phyloP scores from a whole-genome alignment of 2,113 vertebrate genomes.

The Eulemur macaco region DNA sequence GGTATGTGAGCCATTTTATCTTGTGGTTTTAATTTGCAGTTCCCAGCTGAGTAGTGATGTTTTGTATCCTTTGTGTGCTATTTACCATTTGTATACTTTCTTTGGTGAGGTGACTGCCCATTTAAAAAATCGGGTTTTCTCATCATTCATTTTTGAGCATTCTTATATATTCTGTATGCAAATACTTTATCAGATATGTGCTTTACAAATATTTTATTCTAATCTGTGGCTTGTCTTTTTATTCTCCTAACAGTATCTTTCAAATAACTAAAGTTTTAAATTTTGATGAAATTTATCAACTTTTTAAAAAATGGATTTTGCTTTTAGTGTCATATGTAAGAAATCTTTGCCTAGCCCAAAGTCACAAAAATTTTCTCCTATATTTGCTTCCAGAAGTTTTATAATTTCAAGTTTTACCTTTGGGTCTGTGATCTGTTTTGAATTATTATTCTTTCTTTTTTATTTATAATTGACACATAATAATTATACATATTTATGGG shows the following conservation, averaged over 20 bases:
- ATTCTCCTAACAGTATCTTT: not conserved
- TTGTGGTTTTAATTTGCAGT: not conserved
- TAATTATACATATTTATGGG: not conserved
- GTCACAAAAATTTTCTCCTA: not conserved
- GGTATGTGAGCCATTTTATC: not conserved
- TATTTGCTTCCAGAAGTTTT: not conserved
- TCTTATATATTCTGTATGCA: not conserved
- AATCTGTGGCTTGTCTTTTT: not conserved
- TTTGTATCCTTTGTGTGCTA: not conserved
- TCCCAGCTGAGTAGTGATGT: not conserved
- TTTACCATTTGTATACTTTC: not conserved
- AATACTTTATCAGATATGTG: not conserved
- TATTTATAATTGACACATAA: not conserved
- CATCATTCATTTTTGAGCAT: not conserved
- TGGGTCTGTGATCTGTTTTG: not conserved
- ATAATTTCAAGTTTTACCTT: not conserved
- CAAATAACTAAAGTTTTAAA: conserved; percentile 32
- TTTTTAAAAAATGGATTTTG: not conserved
- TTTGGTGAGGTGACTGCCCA: not conserved
- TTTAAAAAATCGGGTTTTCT: not conserved
- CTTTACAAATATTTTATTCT: not conserved
- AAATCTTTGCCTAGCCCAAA: not conserved
- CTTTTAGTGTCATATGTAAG: not conserved
- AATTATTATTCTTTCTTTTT: not conserved
- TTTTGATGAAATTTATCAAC: not conserved